Evolutionary conservation across 2,113 vertebrate genomes (phyloP).

Genomic region (Tympanuchus pallidicinctus): DNA sequence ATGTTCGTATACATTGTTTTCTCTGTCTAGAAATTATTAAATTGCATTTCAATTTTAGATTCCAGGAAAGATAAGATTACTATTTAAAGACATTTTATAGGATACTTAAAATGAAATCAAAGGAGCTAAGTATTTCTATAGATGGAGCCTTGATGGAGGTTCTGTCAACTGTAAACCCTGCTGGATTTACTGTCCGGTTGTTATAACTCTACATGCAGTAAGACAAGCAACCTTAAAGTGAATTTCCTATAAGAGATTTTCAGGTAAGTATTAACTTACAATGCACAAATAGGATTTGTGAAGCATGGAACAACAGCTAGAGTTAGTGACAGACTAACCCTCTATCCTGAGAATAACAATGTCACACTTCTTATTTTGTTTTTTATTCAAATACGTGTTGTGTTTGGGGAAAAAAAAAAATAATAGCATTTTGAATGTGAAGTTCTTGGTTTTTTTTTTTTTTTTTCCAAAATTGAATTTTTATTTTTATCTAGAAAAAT

Average conservation of each 20-base stretch:
- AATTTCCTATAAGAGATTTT: conserved; percentile 62
- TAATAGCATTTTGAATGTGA: neutral
- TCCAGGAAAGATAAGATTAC: conserved; percentile 69
- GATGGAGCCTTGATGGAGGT: conserved; percentile 69
- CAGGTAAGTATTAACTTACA: conserved; percentile 59
- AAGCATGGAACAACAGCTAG: conserved; percentile 52
- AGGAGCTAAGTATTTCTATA: conserved; percentile 70
- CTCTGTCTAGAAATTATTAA: conserved; percentile 62
- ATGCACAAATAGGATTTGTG: conserved; percentile 51
- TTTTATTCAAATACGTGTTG: neutral
- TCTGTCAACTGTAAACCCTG: conserved; percentile 65
- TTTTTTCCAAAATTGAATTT: neutral
- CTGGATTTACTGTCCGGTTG: conserved; percentile 64
- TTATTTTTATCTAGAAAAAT: neutral
- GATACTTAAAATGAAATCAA: conserved; percentile 70
- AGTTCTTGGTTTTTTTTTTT: conserved; percentile 20
- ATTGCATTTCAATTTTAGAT: conserved; percentile 72
- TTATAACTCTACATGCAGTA: conserved; percentile 68
- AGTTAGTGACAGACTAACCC: conserved; percentile 38
- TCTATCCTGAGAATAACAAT: neutral
- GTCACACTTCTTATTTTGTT: neutral
- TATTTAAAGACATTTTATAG: conserved; percentile 70
- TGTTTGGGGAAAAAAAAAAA: conserved; percentile 12
- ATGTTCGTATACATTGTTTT: neutral
- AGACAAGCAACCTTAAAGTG: conserved; percentile 66